These are phyloP conservation scores for Sabatieria punctata DNA, from an alignment of 2,888 invertebrate genomes.

Conservation along the genomic window DNA sequence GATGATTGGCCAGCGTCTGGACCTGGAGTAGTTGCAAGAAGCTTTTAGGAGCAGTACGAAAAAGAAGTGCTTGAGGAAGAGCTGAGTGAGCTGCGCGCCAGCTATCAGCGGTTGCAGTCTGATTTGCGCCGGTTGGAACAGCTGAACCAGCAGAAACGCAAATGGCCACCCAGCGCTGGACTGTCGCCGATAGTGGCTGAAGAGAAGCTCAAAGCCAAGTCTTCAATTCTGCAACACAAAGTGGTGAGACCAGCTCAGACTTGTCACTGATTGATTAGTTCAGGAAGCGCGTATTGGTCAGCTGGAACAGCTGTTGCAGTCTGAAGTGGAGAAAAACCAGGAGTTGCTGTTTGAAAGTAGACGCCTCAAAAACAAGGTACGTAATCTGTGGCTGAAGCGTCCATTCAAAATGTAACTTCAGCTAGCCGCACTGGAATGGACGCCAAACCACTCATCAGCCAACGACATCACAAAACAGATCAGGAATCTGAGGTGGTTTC, in stretches of 20 bases:
- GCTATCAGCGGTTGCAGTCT: background rate
- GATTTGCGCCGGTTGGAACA: background rate
- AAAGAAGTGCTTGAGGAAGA: background rate
- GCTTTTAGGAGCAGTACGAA: background rate
- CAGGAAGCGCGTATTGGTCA: constrained; percentile 1
- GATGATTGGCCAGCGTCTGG: too few species aligned
- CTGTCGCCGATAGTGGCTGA: background rate
- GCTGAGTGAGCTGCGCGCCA: background rate
- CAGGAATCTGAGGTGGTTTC: too few species aligned
- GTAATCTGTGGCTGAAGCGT: too few species aligned
- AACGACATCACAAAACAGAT: too few species aligned
- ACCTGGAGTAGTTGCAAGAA: too few species aligned
- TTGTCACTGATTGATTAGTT: background rate
- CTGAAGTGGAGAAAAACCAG: constrained; percentile 2
- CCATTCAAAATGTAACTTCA: too few species aligned
- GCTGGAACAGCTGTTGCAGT: constrained; percentile 2
- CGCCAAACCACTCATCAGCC: too few species aligned
- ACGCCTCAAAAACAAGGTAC: constrained; percentile 5
- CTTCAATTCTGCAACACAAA: background rate
- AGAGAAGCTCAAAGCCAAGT: background rate
- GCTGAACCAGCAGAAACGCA: background rate
- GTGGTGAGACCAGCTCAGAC: background rate
- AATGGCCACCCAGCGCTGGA: background rate
- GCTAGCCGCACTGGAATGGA: too few species aligned
- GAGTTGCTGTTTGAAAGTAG: background rate